Evolutionary conservation across 2,888 invertebrate genomes (phyloP).

Genomic region (Hypselothyrea guttata): DNA sequence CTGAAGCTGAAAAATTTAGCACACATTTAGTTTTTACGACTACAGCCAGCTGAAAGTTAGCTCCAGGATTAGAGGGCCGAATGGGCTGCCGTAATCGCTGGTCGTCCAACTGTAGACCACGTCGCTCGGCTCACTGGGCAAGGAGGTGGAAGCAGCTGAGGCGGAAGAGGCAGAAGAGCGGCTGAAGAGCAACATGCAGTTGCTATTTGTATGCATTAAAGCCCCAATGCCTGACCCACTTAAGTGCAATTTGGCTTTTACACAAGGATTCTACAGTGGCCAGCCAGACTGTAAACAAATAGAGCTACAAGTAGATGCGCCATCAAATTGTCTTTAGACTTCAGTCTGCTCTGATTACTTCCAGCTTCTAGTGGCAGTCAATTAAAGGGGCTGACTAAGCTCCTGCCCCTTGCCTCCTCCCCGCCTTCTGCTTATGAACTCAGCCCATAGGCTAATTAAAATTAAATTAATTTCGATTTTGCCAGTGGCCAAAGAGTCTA

Average conservation of each 20-base stretch:
- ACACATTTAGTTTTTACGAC: constrained; percentile 63
- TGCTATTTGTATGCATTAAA: constrained; percentile 53
- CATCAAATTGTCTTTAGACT: constrained; percentile 27
- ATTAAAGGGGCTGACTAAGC: constrained; percentile 32
- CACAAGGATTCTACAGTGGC: constrained; percentile 16
- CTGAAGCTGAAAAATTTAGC: constrained; percentile 55
- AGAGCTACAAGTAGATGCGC: constrained; percentile 14
- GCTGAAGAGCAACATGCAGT: constrained; percentile 21
- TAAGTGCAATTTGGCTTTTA: constrained; percentile 40
- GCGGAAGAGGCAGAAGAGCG: not conserved
- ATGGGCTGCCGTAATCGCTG: not conserved
- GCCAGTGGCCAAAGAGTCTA: constrained; percentile 25
- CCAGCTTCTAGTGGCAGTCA: constrained; percentile 17
- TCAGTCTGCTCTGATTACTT: constrained; percentile 35
- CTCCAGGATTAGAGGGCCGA: constrained; percentile 22
- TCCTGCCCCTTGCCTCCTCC: constrained; percentile 1
- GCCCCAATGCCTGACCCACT: constrained; percentile 58
- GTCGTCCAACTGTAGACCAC: too few relatives aligned
- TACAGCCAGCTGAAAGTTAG: constrained; percentile 22
- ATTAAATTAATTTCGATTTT: constrained; percentile 64
- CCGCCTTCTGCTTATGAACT: not conserved
- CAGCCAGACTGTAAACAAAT: constrained; percentile 41
- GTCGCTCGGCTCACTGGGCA: too few relatives aligned
- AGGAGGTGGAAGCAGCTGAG: not conserved
- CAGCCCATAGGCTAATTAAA: constrained; percentile 56